A percentile compares a stretch with the other conserved stretches of the same genome.
Evolutionary conservation across 2,888 invertebrate species (phyloP).

Genomic region (Andrena fulva): DNA sequence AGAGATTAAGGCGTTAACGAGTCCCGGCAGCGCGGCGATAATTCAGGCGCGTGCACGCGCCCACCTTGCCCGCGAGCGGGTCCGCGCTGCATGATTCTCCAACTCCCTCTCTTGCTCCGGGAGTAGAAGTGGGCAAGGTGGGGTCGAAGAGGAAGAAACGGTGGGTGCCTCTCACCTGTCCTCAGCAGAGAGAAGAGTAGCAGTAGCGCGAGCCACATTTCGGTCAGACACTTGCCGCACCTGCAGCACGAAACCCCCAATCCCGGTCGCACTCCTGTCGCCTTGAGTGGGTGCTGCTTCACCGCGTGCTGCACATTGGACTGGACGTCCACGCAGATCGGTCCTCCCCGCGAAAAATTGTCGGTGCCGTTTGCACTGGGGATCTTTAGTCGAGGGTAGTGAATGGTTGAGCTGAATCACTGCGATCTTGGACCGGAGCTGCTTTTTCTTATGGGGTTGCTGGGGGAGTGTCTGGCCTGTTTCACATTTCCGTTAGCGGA

Average conservation of each 20-base stretch:
- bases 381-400: neutral
- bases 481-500: constrained; percentile 19
- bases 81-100: constrained; percentile 18
- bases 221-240: constrained; percentile 76
- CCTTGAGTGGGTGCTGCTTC: constrained; percentile 66
- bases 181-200: constrained; percentile 74
- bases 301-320: constrained; percentile 75
- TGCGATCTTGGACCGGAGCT: neutral
- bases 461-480: neutral
- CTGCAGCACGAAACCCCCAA: constrained; percentile 75
- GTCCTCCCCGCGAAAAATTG: constrained; percentile 12
- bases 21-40: neutral
- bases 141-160: constrained; percentile 6
- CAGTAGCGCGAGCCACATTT: constrained; percentile 81
- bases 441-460: neutral
- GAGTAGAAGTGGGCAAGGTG: neutral
- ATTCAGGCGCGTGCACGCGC: constrained; percentile 9
- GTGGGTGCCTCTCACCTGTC: constrained; percentile 76
- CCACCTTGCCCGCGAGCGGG: constrained; percentile 42
- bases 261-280: constrained; percentile 64
- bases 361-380: constrained; percentile 10
- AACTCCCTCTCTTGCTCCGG: neutral
- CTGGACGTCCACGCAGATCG: constrained; percentile 11
- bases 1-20: constrained; percentile 46
- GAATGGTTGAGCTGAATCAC: neutral